Evolutionary conservation across 1,140 invertebrate species (phyloP).

Genomic region (Cheumatopsyche charites): DNA sequence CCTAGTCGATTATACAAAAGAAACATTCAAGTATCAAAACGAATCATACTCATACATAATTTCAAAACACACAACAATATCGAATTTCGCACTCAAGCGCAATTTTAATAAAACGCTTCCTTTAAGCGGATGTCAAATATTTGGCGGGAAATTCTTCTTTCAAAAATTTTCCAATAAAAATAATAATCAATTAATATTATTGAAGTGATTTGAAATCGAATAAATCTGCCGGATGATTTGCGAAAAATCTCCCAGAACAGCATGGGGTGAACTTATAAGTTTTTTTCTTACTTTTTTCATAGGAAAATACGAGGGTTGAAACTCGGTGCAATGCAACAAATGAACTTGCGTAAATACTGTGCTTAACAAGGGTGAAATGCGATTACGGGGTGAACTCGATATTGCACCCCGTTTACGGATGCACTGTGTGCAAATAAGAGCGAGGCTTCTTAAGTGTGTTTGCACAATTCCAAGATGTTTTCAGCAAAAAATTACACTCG

Average conservation of each 20-base stretch:
- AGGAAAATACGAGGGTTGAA: neutral
- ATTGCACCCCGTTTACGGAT: conserved; percentile 24
- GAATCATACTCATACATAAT: too few species aligned
- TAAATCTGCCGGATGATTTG: conserved; percentile 32
- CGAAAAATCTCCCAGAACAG: neutral
- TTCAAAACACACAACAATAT: too few species aligned
- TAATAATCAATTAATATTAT: too few species aligned
- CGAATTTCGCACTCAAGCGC: too few species aligned
- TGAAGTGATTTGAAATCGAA: too few species aligned
- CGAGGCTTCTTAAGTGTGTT: neutral
- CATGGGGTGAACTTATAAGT: too few species aligned
- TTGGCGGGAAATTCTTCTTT: neutral
- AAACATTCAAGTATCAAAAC: too few species aligned
- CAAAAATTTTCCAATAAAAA: neutral
- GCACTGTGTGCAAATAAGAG: neutral
- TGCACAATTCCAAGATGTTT: neutral
- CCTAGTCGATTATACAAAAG: too few species aligned
- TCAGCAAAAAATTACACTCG: too few species aligned
- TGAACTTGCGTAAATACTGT: conserved; percentile 42
- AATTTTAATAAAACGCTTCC: neutral
- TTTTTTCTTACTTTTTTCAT: too few species aligned
- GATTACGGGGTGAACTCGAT: conserved; percentile 31
- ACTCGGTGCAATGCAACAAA: conserved; percentile 23
- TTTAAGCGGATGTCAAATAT: neutral
- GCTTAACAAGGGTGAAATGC: conserved; percentile 43